Evolutionary conservation across 2,797 vertebrate species (phyloP), one percentile per base, ranked within the genome.

Genomic region (Acipenser oxyrinchus): DNA sequence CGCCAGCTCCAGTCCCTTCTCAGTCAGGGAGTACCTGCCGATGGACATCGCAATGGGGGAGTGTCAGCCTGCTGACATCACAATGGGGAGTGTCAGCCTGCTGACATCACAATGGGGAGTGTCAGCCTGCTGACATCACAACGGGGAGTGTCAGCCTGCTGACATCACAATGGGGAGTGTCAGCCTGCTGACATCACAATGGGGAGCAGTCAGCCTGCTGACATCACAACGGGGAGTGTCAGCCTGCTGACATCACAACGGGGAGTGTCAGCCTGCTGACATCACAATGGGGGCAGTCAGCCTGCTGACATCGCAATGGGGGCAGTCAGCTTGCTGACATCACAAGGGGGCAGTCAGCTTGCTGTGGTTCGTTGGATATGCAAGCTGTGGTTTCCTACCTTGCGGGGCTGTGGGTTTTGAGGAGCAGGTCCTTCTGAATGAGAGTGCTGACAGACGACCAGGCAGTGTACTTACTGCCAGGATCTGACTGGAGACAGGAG

Each of bases 371-470:
- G 23, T 37, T 37, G 2, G 3, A 37, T 37, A 37, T 37, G 23
- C 23, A 37, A 9, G 11, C 10, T 8, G 6, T 6, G 10, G 6
- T 13, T 60, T 2, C 62, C 78, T 63, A 95, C 94, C 93, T 90
- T 37, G 93, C 91, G n/a, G 94, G 94, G 67, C 76, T 92, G 76
- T 93, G 89, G 6, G 91, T 93, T 82, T 93, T 94, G 49, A 89
- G 53, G 70, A 96, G 66, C 15, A 95, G 82, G 72, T 89, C 92
- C 80, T 86, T 92, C 71, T 91, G 86, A 60, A 94, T 83, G 66
- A 96, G 87, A 0, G 89, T 91, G 72, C 87, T 87, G 60, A 95
- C 89, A 0, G 93, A 86, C 3, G 93, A 88, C 94, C 94, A 96
- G 53, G 92, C 85, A 0, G 83, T 90, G 78, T 87, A 86, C 65